Evolutionary conservation across 2,797 vertebrate species (phyloP).

Genomic region (Malurus leucopterus): DNA sequence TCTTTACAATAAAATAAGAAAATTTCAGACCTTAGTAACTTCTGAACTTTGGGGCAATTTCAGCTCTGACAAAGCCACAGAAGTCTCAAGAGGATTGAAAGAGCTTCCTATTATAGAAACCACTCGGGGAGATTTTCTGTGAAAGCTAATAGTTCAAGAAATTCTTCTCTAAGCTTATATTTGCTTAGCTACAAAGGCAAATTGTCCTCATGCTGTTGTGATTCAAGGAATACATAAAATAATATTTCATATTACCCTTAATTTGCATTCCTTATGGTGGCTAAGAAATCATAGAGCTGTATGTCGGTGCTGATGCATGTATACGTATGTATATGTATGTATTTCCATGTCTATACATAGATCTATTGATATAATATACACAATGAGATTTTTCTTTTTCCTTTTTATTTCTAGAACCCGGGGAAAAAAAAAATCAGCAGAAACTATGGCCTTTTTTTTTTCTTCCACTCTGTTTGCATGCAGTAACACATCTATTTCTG

Average conservation of each 20-base stretch:
- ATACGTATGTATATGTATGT: not conserved
- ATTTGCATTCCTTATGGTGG: not conserved
- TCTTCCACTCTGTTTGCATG: not conserved
- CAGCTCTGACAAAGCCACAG: not conserved
- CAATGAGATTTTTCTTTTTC: not conserved
- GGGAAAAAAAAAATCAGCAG: not conserved
- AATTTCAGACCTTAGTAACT: not conserved
- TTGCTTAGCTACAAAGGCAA: not conserved
- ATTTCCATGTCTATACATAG: not conserved
- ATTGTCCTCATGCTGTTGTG: not conserved
- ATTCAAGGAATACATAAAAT: not conserved
- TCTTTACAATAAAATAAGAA: not conserved
- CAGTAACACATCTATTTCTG: not conserved
- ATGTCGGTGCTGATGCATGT: not conserved
- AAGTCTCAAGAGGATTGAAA: not conserved
- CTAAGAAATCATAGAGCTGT: not conserved
- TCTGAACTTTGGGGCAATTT: not conserved
- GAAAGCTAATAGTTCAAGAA: not conserved
- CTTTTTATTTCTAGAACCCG: not conserved
- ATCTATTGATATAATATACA: not conserved
- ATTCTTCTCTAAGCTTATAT: not conserved
- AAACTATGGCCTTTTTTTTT: not conserved
- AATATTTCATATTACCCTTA: not conserved
- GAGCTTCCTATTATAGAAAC: not conserved
- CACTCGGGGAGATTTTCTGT: not conserved